Conservation (phyloP, 2,888 invertebrate species). For the Acronicta aceris region DNA sequence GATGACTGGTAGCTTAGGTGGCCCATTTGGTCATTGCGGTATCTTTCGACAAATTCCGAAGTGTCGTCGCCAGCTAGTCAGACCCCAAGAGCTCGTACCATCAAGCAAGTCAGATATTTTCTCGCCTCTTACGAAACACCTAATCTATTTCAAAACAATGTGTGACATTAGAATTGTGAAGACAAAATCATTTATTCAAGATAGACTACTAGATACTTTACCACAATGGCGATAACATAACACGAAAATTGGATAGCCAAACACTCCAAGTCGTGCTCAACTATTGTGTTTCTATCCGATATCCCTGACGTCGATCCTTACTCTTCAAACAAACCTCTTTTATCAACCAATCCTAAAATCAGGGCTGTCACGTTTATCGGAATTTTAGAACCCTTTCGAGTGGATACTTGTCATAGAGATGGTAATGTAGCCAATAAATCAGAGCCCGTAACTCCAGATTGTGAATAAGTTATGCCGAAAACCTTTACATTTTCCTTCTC, state of each 20-base stretch:
- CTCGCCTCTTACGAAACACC: no score
- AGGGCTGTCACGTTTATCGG: constrained; percentile 6
- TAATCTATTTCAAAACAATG: no score
- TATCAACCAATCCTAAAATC: constrained; percentile 27
- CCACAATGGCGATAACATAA: background rate
- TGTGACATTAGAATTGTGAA: no score
- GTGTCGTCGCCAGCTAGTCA: no score
- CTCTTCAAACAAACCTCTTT: constrained; percentile 31
- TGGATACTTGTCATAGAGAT: constrained; percentile 24
- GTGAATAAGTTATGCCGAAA: constrained; percentile 44
- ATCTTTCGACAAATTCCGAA: no score
- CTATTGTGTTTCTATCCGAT: constrained; percentile 13
- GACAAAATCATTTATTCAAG: no score
- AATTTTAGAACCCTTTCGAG: constrained; percentile 32
- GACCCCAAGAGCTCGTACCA: no score
- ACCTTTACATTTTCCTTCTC: background rate
- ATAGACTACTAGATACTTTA: no score
- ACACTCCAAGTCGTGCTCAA: background rate
- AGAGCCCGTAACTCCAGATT: constrained; percentile 29
- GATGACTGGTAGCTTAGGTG: no score
- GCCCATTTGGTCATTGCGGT: no score
- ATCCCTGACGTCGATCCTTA: constrained; percentile 9
- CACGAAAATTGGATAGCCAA: constrained; percentile 1
- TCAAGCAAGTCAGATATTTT: no score
- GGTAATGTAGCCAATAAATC: constrained; percentile 48